A percentile compares a stretch with the other conserved stretches of the same genome.
Conservation (phyloP, 2,888 invertebrate genomes). For the Lycophotia porphyrea region DNA sequence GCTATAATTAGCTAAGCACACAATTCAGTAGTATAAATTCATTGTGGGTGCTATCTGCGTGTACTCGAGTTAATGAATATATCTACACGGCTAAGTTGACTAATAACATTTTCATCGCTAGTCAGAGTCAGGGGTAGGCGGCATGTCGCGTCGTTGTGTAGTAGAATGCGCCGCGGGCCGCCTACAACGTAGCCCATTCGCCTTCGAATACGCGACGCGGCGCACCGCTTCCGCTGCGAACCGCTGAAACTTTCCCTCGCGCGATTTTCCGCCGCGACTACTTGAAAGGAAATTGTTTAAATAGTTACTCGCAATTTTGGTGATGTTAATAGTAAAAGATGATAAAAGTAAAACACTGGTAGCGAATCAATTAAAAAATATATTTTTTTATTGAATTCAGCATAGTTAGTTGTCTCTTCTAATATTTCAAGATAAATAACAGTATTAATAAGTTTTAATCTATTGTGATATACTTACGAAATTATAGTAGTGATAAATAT, state of each 20-base stretch:
- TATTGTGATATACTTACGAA: constrained; percentile 21
- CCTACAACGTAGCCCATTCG: constrained; percentile 77
- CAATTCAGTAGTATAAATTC: constrained; percentile 60
- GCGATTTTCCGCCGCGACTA: constrained; percentile 60
- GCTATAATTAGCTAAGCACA: constrained; percentile 57
- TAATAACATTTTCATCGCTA: constrained; percentile 67
- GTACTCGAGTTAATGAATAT: constrained; percentile 69
- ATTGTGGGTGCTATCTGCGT: constrained; percentile 64
- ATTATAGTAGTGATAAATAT: constrained; percentile 32
- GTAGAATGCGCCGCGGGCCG: constrained; percentile 52
- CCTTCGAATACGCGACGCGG: constrained; percentile 77
- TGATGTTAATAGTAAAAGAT: too few relatives aligned
- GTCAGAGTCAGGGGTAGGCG: constrained; percentile 70
- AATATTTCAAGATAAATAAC: constrained; percentile 17
- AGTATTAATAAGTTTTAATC: constrained; percentile 20
- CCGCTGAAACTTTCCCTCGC: constrained; percentile 81
- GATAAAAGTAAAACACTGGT: not conserved
- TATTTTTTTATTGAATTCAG: constrained; percentile 9
- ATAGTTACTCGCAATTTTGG: constrained; percentile 27
- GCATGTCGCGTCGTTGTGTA: constrained; percentile 55
- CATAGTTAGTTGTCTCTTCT: constrained; percentile 7
- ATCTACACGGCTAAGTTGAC: constrained; percentile 68
- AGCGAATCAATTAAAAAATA: not conserved
- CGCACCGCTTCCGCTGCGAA: constrained; percentile 73
- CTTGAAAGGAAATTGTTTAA: constrained; percentile 46